Evolutionary conservation across 2,113 vertebrate species (phyloP).

Genomic region (Colistium nudipinnis): DNA sequence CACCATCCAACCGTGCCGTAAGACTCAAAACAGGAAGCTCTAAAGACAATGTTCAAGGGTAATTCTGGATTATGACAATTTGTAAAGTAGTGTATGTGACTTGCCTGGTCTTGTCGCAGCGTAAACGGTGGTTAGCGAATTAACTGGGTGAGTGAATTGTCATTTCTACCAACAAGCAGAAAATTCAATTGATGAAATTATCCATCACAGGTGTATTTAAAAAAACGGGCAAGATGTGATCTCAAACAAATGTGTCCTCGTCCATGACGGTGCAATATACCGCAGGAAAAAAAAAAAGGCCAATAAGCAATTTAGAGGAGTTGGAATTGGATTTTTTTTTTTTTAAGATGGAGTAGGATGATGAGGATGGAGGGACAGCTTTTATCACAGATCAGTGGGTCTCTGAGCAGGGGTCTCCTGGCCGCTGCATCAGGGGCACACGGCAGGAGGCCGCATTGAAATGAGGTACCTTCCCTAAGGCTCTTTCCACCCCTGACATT

Average conservation of each 20-base stretch:
- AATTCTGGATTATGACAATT: too few relatives aligned
- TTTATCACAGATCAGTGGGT: constrained; percentile 83
- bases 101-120: too few relatives aligned
- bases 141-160: not conserved
- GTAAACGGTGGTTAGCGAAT: too few relatives aligned
- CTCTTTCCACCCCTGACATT: constrained; percentile 78
- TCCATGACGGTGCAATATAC: constrained; percentile 36
- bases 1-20: too few relatives aligned
- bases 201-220: constrained; percentile 46
- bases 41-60: too few relatives aligned
- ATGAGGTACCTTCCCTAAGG: constrained; percentile 75
- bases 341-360: constrained; percentile 74
- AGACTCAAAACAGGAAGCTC: too few relatives aligned
- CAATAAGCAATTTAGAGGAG: constrained; percentile 78
- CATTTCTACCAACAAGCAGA: not conserved
- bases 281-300: constrained; percentile 46
- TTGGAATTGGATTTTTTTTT: constrained; percentile 84
- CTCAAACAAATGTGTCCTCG: constrained; percentile 41
- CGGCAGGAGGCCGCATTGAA: constrained; percentile 78
- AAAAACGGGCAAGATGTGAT: constrained; percentile 38
- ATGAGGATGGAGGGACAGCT: constrained; percentile 70
- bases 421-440: constrained; percentile 69
- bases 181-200: not conserved
- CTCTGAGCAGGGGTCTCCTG: constrained; percentile 71
- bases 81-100: too few relatives aligned